Evolutionary conservation across 2,888 invertebrate genomes (phyloP).

Genomic region (Phengaris alcon): DNA sequence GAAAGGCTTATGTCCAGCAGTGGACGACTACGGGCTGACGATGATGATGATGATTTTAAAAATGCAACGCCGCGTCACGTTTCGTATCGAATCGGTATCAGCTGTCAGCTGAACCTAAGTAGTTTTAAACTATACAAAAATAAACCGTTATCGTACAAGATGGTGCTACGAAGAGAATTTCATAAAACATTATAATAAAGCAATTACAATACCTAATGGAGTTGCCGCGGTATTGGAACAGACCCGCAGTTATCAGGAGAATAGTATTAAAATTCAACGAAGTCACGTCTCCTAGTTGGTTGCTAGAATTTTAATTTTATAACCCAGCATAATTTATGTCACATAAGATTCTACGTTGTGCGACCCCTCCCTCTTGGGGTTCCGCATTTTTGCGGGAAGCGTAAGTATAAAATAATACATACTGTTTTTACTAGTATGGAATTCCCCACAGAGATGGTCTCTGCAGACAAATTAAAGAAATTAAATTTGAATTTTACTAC

Average conservation of each 20-base stretch:
- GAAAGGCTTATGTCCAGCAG: too few species aligned
- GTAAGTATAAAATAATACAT: too few species aligned
- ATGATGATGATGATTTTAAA: too few species aligned
- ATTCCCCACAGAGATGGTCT: too few species aligned
- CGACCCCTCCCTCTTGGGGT: background rate
- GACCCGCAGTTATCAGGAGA: constrained; percentile 25
- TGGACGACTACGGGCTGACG: too few species aligned
- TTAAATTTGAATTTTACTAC: too few species aligned
- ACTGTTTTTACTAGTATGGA: too few species aligned
- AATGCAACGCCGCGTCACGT: too few species aligned
- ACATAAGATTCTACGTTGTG: constrained; percentile 34
- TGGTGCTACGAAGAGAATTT: background rate
- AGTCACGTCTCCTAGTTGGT: constrained; percentile 46
- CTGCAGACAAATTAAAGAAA: too few species aligned
- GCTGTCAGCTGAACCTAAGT: too few species aligned
- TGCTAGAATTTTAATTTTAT: constrained; percentile 61
- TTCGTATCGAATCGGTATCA: too few species aligned
- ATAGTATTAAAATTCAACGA: constrained; percentile 42
- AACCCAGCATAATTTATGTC: constrained; percentile 46
- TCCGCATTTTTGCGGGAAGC: background rate
- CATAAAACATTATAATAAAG: constrained; percentile 16
- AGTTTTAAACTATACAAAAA: too few species aligned
- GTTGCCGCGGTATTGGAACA: constrained; percentile 27
- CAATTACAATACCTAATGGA: constrained; percentile 7
- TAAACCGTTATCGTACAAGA: background rate